Conservation (phyloP, 2,113 vertebrate species). For the Chitala chitala region DNA sequence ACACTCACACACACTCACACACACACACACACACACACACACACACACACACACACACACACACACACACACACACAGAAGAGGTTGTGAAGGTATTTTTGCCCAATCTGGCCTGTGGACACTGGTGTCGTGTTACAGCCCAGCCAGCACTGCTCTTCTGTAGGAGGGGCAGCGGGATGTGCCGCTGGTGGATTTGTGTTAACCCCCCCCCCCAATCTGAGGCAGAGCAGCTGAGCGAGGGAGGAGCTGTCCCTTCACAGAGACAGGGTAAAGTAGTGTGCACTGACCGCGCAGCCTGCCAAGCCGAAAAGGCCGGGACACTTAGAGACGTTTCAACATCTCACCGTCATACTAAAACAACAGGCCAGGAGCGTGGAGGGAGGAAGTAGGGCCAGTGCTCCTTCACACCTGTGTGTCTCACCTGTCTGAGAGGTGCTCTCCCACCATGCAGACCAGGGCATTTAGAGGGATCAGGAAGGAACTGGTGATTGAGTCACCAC, state of each 20-base stretch:
- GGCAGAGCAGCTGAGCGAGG: slow-evolving; percentile 57
- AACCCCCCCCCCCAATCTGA: neutral
- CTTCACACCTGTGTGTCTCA: neutral
- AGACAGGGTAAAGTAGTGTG: slow-evolving; percentile 20
- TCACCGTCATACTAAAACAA: neutral
- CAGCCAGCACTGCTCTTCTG: neutral
- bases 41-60: slow-evolving; percentile 15
- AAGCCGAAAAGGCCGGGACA: neutral
- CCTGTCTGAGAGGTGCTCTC: neutral
- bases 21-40: neutral
- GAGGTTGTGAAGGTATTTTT: neutral
- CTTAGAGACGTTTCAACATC: slow-evolving; percentile 18
- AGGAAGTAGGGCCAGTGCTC: neutral
- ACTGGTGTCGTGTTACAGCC: slow-evolving; percentile 12
- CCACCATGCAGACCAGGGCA: slow-evolving; percentile 71
- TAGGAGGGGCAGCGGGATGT: neutral
- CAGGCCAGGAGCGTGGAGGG: slow-evolving; percentile 8
- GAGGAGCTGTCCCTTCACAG: slow-evolving; percentile 48
- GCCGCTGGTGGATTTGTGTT: neutral
- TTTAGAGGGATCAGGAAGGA: slow-evolving; percentile 74
- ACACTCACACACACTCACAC: slow-evolving; percentile 29
- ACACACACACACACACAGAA: slow-evolving; percentile 1
- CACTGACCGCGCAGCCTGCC: slow-evolving; percentile 25
- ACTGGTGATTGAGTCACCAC: slow-evolving; percentile 70
- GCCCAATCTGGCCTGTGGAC: slow-evolving; percentile 11